Base-by-base conservation (phyloP, 2,113 vertebrate genomes). In the Plecotus auritus region DNA sequence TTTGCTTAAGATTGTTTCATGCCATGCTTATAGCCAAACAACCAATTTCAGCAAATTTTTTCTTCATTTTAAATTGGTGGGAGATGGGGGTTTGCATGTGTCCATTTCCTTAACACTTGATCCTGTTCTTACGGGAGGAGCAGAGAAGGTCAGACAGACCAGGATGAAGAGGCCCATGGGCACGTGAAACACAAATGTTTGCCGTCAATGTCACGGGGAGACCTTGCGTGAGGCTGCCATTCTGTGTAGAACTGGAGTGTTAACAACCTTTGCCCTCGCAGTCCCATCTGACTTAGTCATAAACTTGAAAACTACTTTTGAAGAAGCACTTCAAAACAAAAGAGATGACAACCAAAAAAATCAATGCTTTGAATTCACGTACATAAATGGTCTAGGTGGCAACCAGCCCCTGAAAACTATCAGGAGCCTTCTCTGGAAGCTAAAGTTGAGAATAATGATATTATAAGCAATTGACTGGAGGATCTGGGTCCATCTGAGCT, bases 401-500 rank as follows among this genome's bases (percentile, higher is more conserved):
- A 30, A 45, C 54, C 37, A n/a, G 37, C 23, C 70, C 14, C 2
- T 18, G 26, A 22, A 49, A 81, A 66, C 0, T 9, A 35, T 28
- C 37, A 10, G 5, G 47, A 42, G 35, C 16, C 35, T 88, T 35
- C 40, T 17, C 59, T 76, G 13, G 22, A 95, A 77, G 47, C 87
- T 67, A 49, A 54, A 22, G 37, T 85, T 59, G 85, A 82, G 85
- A 97, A 93, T 59, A 64, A 78, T 70, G 67, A 80, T 28, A 12
- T 92, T 70, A 96, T 73, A 73, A 47, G 42, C 88, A 92, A 30
- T 69, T 86, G 54, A 76, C 61, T 35, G 8, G 51, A 61, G 54
- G 67, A 70, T 85, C 74, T 11, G 35, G 77, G 82, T 78, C 72
- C 47, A 5, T 84, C 30, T 93, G 96, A 95, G 78, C 40, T 54